These are phyloP conservation scores for Marronus borbonicus DNA, from an alignment of 2,888 invertebrate genomes.

Conservation along the genomic window DNA sequence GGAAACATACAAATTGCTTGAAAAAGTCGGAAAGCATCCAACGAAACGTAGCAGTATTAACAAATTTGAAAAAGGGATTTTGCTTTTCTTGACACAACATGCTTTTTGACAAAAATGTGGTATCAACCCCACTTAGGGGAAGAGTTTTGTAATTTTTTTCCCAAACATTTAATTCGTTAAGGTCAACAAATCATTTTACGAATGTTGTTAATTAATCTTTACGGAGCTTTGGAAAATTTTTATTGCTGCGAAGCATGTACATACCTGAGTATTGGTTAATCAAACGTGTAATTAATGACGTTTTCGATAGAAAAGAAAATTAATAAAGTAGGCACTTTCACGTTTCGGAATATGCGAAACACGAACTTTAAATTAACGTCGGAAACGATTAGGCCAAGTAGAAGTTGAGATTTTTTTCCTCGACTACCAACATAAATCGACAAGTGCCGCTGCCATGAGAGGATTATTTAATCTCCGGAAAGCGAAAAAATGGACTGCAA, in stretches of 20 bases:
- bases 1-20: too few relatives aligned
- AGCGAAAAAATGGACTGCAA: conserved; percentile 38
- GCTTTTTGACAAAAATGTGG: too few relatives aligned
- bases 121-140: too few relatives aligned
- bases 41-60: too few relatives aligned
- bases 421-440: conserved; percentile 30
- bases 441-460: conserved; percentile 39
- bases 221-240: not conserved
- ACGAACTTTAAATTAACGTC: conserved; percentile 42
- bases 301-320: conserved; percentile 23
- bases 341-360: conserved; percentile 30
- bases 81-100: too few relatives aligned
- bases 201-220: conserved; percentile 30
- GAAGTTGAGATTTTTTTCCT: conserved; percentile 23
- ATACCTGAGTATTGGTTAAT: conserved; percentile 3
- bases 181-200: not conserved
- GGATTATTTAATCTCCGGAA: conserved; percentile 47
- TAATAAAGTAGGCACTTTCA: conserved; percentile 32
- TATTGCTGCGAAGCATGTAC: not conserved
- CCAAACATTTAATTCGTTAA: not conserved
- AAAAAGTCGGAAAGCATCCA: too few relatives aligned
- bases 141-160: too few relatives aligned
- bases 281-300: conserved; percentile 16
- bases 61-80: too few relatives aligned
- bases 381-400: conserved; percentile 33